Conservation (phyloP, 1,140 invertebrate species). For the Bactericera cockerelli region DNA sequence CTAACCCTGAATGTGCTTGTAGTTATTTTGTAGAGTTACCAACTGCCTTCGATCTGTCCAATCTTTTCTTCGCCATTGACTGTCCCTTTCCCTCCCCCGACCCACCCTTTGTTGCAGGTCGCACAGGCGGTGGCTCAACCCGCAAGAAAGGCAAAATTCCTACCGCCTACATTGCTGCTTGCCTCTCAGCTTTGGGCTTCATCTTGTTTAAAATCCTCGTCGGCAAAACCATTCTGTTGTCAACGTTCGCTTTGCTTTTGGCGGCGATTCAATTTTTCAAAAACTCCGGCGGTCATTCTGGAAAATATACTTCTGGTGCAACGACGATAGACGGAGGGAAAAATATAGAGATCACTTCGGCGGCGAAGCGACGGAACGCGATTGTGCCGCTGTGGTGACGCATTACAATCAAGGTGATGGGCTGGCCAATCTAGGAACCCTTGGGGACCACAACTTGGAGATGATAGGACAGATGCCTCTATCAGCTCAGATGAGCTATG, state of each 20-base stretch:
- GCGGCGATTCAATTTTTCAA: neutral
- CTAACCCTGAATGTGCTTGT: too few relatives aligned
- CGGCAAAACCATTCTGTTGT: neutral
- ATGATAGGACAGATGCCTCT: too few relatives aligned
- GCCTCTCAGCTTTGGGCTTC: neutral
- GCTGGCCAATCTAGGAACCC: too few relatives aligned
- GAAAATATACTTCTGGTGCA: neutral
- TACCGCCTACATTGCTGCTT: neutral
- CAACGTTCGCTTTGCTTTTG: neutral
- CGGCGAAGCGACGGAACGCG: neutral
- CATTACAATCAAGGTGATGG: neutral
- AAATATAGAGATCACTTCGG: neutral
- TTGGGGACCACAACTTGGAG: too few relatives aligned
- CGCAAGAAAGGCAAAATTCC: neutral
- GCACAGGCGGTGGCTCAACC: too few relatives aligned
- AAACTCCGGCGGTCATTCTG: neutral
- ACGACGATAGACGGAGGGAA: neutral
- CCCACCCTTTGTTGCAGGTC: too few relatives aligned
- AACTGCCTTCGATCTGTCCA: too few relatives aligned
- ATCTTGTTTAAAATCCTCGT: neutral
- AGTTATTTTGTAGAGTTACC: too few relatives aligned
- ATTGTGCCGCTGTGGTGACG: neutral
- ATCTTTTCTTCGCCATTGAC: too few relatives aligned
- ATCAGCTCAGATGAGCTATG: too few relatives aligned
- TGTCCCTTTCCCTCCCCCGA: too few relatives aligned